phyloP scores from a whole-genome alignment of 2,113 vertebrate species.

The Podiceps cristatus region DNA sequence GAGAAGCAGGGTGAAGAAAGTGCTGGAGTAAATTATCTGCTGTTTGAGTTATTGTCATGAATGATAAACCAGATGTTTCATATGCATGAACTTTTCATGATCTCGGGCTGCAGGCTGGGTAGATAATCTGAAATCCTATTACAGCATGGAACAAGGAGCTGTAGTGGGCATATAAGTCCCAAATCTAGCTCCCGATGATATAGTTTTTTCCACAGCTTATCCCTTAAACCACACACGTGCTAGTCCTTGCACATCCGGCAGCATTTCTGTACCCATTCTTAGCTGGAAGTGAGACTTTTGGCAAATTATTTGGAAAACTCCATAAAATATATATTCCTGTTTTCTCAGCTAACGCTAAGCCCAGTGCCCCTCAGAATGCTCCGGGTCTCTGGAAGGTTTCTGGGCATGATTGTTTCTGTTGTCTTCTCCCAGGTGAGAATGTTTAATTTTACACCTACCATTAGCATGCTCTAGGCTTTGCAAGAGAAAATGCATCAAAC shows the following conservation, averaged over 20 bases:
- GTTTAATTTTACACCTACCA: neutral
- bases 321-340: neutral
- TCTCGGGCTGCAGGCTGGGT: neutral
- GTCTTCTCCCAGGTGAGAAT: neutral
- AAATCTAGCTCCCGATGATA: neutral
- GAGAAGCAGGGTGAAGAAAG: neutral
- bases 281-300: conserved; percentile 44
- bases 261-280: neutral
- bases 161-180: neutral
- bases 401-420: neutral
- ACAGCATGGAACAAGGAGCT: conserved; percentile 7
- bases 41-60: conserved; percentile 42
- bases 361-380: neutral
- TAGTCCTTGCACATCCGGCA: neutral
- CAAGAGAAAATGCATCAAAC: conserved; percentile 5
- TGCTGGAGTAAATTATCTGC: neutral
- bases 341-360: neutral
- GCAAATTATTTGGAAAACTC: conserved; percentile 53
- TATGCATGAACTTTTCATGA: conserved; percentile 42
- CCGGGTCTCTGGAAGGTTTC: neutral
- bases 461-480: neutral
- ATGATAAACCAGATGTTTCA: conserved; percentile 44
- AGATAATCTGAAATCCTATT: conserved; percentile 22
- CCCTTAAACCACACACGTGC: conserved; percentile 21
- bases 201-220: conserved; percentile 47